Percentiles rank a stretch among this genome's conserved stretches.
Conservation (phyloP, 1,140 invertebrate genomes). For the Daktulosphaira vitifoliae region DNA sequence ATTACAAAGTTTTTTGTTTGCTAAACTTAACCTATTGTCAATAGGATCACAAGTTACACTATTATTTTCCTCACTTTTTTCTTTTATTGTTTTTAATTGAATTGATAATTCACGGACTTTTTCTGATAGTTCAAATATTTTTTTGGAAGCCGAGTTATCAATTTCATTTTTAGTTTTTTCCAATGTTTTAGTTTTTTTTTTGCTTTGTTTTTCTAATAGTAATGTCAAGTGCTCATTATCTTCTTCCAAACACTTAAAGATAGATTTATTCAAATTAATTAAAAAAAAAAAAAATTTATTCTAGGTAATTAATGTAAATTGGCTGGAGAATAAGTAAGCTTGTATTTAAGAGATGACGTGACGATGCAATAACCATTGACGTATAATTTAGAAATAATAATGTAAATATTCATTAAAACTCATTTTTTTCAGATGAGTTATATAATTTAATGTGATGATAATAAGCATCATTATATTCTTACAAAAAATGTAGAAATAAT, state of each 20-base stretch:
- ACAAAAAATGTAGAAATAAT: too few species aligned
- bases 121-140: slow-evolving; percentile 12
- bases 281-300: too few species aligned
- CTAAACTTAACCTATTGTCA: background rate
- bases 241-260: background rate
- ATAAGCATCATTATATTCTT: too few species aligned
- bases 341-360: too few species aligned
- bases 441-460: too few species aligned
- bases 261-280: background rate
- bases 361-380: too few species aligned
- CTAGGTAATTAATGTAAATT: too few species aligned
- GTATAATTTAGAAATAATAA: too few species aligned
- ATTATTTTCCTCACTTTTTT: background rate
- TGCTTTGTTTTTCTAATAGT: background rate
- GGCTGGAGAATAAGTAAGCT: too few species aligned
- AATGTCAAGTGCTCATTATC: slow-evolving; percentile 5
- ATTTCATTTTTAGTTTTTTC: background rate
- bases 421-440: too few species aligned
- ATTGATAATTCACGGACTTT: background rate
- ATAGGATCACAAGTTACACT: too few species aligned
- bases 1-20: slow-evolving; percentile 5
- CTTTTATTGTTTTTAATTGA: slow-evolving; percentile 9
- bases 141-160: background rate
- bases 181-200: background rate
- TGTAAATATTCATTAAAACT: too few species aligned